Conservation (phyloP, 2,888 invertebrate genomes). For the Acanthosepion pharaonis region DNA sequence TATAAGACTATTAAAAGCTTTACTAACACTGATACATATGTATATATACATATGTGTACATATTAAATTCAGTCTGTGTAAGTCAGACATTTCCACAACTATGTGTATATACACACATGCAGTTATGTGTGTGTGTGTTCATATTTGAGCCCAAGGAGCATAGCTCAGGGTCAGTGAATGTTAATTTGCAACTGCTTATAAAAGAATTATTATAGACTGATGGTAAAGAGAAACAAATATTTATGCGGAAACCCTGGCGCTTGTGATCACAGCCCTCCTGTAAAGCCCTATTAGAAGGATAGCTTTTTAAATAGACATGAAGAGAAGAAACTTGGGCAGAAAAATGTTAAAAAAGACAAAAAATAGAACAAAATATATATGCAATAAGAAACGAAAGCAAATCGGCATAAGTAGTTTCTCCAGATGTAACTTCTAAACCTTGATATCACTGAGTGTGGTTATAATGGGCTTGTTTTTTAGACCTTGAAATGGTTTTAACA, state of each 20-base stretch:
- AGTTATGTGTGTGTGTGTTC: not conserved
- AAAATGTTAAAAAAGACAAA: not conserved
- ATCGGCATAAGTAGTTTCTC: too few relatives aligned
- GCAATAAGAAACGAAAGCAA: too few relatives aligned
- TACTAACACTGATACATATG: not conserved
- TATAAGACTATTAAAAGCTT: not conserved
- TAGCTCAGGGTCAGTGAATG: not conserved
- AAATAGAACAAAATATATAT: not conserved
- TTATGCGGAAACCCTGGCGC: not conserved
- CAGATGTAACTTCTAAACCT: too few relatives aligned
- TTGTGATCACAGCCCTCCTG: not conserved
- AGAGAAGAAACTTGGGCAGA: not conserved
- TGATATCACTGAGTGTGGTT: too few relatives aligned
- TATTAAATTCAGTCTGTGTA: not conserved
- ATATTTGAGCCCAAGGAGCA: not conserved
- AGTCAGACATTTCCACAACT: not conserved
- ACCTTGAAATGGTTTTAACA: too few relatives aligned
- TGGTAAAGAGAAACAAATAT: conserved; percentile 33
- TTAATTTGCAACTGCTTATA: not conserved
- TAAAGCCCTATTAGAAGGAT: not conserved
- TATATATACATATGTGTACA: not conserved
- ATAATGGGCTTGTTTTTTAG: too few relatives aligned
- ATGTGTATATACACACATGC: not conserved
- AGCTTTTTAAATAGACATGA: not conserved
- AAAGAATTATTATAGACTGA: not conserved